Evolutionary conservation across 2,797 vertebrate genomes (phyloP).

Genomic region (Sebastes itinus): DNA sequence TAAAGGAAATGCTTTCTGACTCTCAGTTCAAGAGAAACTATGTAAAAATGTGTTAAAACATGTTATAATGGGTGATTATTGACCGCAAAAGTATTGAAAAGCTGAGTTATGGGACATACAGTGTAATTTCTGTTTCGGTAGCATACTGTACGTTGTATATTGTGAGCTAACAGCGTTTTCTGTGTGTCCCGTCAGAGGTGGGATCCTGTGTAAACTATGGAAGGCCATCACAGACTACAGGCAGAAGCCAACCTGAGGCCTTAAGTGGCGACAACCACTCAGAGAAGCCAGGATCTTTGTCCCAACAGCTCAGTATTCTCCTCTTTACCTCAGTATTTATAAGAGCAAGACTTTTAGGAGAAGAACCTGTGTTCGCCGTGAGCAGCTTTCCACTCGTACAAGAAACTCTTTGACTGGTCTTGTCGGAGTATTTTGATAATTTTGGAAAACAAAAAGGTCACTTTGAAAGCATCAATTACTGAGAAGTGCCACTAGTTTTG

Average conservation of each 20-base stretch:
- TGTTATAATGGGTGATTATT: background rate
- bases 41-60: background rate
- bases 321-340: constrained; percentile 88
- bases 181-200: constrained; percentile 85
- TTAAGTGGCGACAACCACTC: constrained; percentile 49
- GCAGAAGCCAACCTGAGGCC: constrained; percentile 84
- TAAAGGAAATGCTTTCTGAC: background rate
- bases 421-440: constrained; percentile 32
- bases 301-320: constrained; percentile 55
- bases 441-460: constrained; percentile 22
- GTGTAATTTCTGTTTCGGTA: background rate
- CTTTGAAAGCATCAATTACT: constrained; percentile 41
- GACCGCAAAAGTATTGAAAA: background rate
- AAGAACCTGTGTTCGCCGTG: constrained; percentile 21
- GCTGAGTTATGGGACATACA: background rate
- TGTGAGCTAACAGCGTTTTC: background rate
- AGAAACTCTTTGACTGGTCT: background rate
- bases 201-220: constrained; percentile 94
- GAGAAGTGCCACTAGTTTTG: constrained; percentile 70
- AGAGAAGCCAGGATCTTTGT: constrained; percentile 22
- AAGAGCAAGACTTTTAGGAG: constrained; percentile 58
- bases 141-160: background rate
- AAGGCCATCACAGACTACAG: constrained; percentile 92
- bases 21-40: background rate
- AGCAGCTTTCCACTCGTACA: constrained; percentile 15